Base-by-base conservation (phyloP, 2,113 vertebrate species). In the Plecotus auritus region DNA sequence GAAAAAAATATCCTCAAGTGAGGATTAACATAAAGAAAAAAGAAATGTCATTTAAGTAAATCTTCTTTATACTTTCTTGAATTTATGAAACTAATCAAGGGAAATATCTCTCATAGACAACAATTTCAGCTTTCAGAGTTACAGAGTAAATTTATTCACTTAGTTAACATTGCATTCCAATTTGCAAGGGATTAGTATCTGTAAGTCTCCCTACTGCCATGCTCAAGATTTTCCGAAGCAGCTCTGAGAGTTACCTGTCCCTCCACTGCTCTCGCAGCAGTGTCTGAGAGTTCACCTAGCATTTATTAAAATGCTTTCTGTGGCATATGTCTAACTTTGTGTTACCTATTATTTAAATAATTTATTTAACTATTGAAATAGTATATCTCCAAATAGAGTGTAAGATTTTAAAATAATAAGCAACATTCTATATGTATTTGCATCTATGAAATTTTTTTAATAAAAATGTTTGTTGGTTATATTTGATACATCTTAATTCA, bases 41-140 rank as follows among this genome's bases (percentile, higher is more conserved):
- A 93, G 66, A 87, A 96, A 93, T 90, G 47, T 26, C 96, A 92
- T 49, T 97, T 95, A 91, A 96, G 77, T 91, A 96, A 93, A 91
- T 91, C 64, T 69, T 59, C 81, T 82, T 84, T 77, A 90, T 81
- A 47, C 9, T 42, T 87, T 10, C 54, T 95, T 77, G 91, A 82
- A 95, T 82, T 37, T 87, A 67, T 92, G 45, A 80, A 95, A 91
- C 82, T 94, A 85, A 72, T 82, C 17, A 45, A 82, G 40, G 77
- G 66, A 94, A 87, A 37, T 81, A 51, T 73, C 45, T 90, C 59
- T 96, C 59, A 85, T 37, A 45, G 49, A 61, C 51, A 95, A 95
- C 9, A 26, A 59, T 74, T 94, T 91, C 47, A 85, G 35, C 64
- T 96, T 86, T 95, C 94, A 94, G 66, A 86, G 69, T 94, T 86